phyloP scores from a whole-genome alignment of 1,140 invertebrate genomes.

The Drosophila athabasca region DNA sequence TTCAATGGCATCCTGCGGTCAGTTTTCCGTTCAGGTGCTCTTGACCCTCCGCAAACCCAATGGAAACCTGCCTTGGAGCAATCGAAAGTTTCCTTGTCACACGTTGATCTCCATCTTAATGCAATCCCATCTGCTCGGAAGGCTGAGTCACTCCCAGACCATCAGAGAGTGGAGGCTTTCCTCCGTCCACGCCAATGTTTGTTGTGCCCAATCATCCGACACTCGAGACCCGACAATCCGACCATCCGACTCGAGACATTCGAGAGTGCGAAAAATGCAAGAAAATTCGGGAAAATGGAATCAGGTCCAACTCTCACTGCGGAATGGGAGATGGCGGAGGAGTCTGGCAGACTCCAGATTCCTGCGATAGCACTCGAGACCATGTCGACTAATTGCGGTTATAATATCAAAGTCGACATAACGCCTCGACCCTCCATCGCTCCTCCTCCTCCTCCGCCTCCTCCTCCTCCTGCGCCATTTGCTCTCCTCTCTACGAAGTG shows the following conservation, averaged over 20 bases:
- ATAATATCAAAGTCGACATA: slow-evolving; percentile 77
- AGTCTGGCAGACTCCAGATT: slow-evolving; percentile 42
- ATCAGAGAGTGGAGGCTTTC: slow-evolving; percentile 16
- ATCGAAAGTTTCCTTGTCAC: slow-evolving; percentile 68
- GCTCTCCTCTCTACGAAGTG: slow-evolving; percentile 32
- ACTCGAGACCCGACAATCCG: slow-evolving; percentile 52
- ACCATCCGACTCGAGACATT: slow-evolving; percentile 47
- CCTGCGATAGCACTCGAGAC: slow-evolving; percentile 69
- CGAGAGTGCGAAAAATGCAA: slow-evolving; percentile 59
- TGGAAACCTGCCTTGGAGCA: slow-evolving; percentile 20
- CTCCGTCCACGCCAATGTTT: slow-evolving; percentile 40
- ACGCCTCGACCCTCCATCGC: slow-evolving; percentile 45
- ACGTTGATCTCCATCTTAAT: slow-evolving; percentile 29
- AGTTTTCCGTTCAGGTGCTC: slow-evolving; percentile 38
- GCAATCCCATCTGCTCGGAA: slow-evolving; percentile 1
- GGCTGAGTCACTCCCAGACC: slow-evolving; percentile 51
- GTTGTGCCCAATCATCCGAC: slow-evolving; percentile 64
- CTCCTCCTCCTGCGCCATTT: neutral
- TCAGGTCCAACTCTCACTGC: slow-evolving; percentile 64
- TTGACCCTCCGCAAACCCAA: slow-evolving; percentile 28
- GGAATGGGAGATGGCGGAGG: slow-evolving; percentile 3
- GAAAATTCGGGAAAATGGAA: slow-evolving; percentile 58
- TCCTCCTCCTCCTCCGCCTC: too few species aligned
- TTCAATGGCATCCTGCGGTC: slow-evolving; percentile 60
- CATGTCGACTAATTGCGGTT: slow-evolving; percentile 77